A percentile compares a stretch with the other conserved stretches of the same genome.
phyloP scores from a whole-genome alignment of 2,113 vertebrate genomes.

The Delphinus delphis region DNA sequence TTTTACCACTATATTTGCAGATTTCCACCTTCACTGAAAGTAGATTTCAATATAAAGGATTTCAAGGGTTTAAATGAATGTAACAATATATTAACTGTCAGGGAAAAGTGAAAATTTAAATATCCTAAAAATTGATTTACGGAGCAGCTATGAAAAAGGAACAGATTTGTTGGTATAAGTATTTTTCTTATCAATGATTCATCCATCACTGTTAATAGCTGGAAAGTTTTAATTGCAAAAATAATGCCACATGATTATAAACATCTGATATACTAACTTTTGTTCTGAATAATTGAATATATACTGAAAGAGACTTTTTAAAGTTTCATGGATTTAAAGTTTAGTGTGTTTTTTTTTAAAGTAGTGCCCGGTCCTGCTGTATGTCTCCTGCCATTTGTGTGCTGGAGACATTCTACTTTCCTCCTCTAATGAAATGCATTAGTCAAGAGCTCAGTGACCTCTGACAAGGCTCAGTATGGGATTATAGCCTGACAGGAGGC shows the following conservation, averaged over 20 bases:
- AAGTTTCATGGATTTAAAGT: constrained; percentile 7
- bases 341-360: background rate
- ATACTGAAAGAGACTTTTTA: background rate
- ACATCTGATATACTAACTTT: background rate
- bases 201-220: background rate
- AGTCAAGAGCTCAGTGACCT: constrained; percentile 84
- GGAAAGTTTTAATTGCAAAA: constrained; percentile 20
- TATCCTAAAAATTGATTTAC: background rate
- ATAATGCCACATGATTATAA: background rate
- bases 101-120: background rate
- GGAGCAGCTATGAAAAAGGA: background rate
- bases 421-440: constrained; percentile 84
- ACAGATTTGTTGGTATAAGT: background rate
- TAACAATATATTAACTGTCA: background rate
- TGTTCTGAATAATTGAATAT: background rate
- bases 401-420: constrained; percentile 76
- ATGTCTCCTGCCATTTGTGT: constrained; percentile 71
- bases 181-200: background rate
- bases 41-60: background rate
- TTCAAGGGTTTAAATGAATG: background rate
- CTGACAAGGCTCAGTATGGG: constrained; percentile 81
- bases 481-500: constrained; percentile 84
- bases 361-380: constrained; percentile 58
- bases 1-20: background rate
- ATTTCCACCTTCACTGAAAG: background rate